Conservation (phyloP, 2,113 vertebrate species). For the Amphiprion ocellaris region DNA sequence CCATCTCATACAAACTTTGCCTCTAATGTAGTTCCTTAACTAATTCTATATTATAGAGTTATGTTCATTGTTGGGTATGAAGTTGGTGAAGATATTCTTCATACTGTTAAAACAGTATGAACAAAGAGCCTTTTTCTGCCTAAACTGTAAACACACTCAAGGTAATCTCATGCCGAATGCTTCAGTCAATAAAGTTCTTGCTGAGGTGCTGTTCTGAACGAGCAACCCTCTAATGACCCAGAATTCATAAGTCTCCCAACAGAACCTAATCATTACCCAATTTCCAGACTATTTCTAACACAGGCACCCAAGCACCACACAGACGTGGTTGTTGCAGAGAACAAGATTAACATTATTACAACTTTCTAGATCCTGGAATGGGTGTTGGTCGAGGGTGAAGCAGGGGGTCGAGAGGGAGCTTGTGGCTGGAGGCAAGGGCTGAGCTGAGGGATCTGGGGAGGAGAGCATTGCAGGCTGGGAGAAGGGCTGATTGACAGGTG, state of each 20-base stretch:
- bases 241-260: constrained; percentile 4
- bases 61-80: neutral
- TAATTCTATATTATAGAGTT: neutral
- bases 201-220: neutral
- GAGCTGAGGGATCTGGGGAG: too few relatives aligned
- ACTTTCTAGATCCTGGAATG: too few relatives aligned
- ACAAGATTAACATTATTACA: too few relatives aligned
- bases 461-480: too few relatives aligned
- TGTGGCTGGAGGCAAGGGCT: too few relatives aligned
- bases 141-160: constrained; percentile 14
- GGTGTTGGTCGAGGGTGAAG: too few relatives aligned
- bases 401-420: too few relatives aligned
- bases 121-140: neutral
- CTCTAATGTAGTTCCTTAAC: neutral
- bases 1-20: neutral
- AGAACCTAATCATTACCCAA: neutral
- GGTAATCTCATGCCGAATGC: constrained; percentile 16
- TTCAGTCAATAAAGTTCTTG: neutral
- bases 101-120: neutral
- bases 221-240: neutral
- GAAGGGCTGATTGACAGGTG: too few relatives aligned
- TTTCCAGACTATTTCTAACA: neutral
- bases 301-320: too few relatives aligned
- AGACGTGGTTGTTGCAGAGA: too few relatives aligned
- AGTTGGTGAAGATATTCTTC: neutral